Conservation (phyloP, 2,888 invertebrate species). For the Cheilosia impressa region DNA sequence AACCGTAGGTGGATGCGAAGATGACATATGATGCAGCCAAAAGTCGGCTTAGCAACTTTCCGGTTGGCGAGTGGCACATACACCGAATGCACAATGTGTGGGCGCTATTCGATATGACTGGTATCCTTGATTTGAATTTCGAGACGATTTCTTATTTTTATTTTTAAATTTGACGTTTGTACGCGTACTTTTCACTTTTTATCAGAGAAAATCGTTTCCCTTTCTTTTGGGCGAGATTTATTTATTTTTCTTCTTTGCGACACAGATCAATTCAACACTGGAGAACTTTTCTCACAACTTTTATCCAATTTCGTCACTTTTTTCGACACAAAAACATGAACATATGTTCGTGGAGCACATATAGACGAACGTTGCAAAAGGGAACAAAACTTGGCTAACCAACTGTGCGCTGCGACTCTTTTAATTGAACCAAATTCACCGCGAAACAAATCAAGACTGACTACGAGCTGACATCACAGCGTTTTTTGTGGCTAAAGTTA, state of each 20-base stretch:
- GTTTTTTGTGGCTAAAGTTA: conserved; percentile 30
- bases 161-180: conserved; percentile 6
- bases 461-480: conserved; percentile 69
- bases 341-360: conserved; percentile 53
- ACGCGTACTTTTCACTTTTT: conserved; percentile 50
- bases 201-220: conserved; percentile 23
- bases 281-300: conserved; percentile 24
- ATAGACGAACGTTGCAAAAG: background rate
- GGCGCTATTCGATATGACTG: conserved; percentile 34
- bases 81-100: conserved; percentile 21
- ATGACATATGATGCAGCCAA: conserved; percentile 70
- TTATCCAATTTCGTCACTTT: conserved; percentile 44
- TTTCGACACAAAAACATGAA: conserved; percentile 47
- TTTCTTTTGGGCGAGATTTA: conserved; percentile 14
- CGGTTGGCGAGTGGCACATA: conserved; percentile 35
- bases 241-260: conserved; percentile 17
- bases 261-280: conserved; percentile 18
- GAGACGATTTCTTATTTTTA: background rate
- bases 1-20: conserved; percentile 65
- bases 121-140: conserved; percentile 62
- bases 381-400: conserved; percentile 8
- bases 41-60: conserved; percentile 57
- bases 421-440: conserved; percentile 70
- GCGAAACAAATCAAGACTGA: conserved; percentile 74
- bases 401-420: conserved; percentile 21